Conservation (phyloP, 2,113 vertebrate genomes). For the Boleophthalmus pectinirostris region DNA sequence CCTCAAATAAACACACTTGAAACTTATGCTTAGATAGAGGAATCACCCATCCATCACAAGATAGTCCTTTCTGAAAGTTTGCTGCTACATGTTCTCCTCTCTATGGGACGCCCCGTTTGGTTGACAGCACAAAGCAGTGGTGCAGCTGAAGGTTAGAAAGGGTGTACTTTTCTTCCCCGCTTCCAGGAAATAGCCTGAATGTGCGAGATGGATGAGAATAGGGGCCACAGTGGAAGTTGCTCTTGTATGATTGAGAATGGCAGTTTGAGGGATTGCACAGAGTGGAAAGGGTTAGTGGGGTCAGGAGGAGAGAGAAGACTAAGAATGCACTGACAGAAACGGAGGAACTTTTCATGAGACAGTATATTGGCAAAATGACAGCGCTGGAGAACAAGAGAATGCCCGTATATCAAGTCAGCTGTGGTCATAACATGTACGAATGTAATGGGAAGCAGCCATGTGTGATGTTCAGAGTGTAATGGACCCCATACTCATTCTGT, state of each 20-base stretch:
- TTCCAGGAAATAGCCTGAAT: slow-evolving; percentile 19
- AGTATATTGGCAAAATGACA: not conserved
- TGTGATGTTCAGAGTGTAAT: not conserved
- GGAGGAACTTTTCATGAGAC: not conserved
- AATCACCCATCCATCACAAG: slow-evolving; percentile 22
- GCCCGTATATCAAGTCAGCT: not conserved
- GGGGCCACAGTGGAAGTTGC: not conserved
- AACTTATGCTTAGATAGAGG: slow-evolving; percentile 20
- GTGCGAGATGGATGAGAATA: slow-evolving; percentile 3
- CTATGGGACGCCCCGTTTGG: slow-evolving; percentile 6
- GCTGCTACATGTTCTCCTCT: slow-evolving; percentile 6
- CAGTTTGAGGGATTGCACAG: not conserved
- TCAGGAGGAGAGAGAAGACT: not conserved
- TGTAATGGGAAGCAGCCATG: not conserved
- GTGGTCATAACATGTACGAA: not conserved
- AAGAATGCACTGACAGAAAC: not conserved
- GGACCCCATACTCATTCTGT: no score
- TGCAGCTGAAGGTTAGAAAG: not conserved
- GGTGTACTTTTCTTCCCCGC: not conserved
- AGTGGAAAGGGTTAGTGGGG: slow-evolving; percentile 8
- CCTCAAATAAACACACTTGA: slow-evolving; percentile 4
- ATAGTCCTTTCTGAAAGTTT: slow-evolving; percentile 33
- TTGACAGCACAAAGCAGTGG: slow-evolving; percentile 22
- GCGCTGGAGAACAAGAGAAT: not conserved
- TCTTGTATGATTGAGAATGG: not conserved